These are phyloP conservation scores for Burhinus bistriatus DNA, from an alignment of 2,113 vertebrate species.

Conservation along the genomic window DNA sequence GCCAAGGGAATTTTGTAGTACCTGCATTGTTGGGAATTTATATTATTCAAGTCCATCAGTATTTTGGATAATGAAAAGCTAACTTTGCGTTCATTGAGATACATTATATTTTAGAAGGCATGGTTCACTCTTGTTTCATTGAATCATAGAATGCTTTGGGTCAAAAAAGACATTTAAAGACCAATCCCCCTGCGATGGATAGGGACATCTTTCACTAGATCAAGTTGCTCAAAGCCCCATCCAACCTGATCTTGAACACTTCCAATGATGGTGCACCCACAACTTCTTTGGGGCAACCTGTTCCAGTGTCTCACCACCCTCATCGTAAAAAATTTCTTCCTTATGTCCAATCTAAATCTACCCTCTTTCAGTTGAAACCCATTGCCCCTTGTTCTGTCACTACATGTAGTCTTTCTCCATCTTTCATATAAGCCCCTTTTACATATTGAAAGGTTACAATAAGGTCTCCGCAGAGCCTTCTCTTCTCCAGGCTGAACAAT, in stretches of 20 bases:
- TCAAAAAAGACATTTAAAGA: not conserved
- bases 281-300: not conserved
- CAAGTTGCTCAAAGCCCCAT: not conserved
- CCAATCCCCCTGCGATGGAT: not conserved
- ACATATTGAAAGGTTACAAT: not conserved
- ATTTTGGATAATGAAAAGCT: not conserved
- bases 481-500: not conserved
- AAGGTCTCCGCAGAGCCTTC: not conserved
- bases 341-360: not conserved
- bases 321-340: not conserved
- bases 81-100: not conserved
- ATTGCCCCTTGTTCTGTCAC: not conserved
- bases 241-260: not conserved
- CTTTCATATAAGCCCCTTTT: not conserved
- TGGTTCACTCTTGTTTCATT: not conserved
- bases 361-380: not conserved
- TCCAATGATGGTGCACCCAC: fast-evolving
- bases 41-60: not conserved
- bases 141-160: not conserved
- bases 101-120: not conserved
- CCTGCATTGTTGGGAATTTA: not conserved
- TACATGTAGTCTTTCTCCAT: not conserved
- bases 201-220: not conserved
- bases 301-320: not conserved
- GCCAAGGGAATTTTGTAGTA: not conserved